Evolutionary conservation across 2,888 invertebrate genomes (phyloP).

Genomic region (Boloria euphrosyne): DNA sequence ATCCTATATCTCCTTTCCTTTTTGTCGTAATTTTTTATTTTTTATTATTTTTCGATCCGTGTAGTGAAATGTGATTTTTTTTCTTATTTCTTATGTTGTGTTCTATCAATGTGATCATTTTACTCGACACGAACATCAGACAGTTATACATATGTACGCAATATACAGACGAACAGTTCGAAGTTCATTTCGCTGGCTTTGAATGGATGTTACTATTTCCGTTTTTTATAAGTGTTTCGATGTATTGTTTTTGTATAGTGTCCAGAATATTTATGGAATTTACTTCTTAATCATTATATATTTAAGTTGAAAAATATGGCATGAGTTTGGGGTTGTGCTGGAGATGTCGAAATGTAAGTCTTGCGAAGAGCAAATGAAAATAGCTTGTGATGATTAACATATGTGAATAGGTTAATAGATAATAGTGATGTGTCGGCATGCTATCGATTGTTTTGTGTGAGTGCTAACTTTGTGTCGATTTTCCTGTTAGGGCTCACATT

Average conservation of each 20-base stretch:
- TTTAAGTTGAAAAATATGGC: slow-evolving; percentile 49
- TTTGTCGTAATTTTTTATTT: slow-evolving; percentile 60
- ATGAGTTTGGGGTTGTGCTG: slow-evolving; percentile 57
- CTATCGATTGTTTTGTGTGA: slow-evolving; percentile 78
- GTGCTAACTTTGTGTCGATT: slow-evolving; percentile 83
- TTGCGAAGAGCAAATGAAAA: slow-evolving; percentile 54
- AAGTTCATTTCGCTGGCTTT: slow-evolving; percentile 72
- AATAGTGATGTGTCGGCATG: slow-evolving; percentile 70
- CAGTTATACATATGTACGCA: slow-evolving; percentile 21
- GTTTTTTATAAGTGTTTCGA: slow-evolving; percentile 51
- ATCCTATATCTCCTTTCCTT: slow-evolving; percentile 49
- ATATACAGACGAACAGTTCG: slow-evolving; percentile 35
- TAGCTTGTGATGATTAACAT: slow-evolving; percentile 66
- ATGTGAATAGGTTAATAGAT: slow-evolving; percentile 49
- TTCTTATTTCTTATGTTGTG: slow-evolving; percentile 70
- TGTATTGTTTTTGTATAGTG: slow-evolving; percentile 45
- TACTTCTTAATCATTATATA: slow-evolving; percentile 25
- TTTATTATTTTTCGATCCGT: slow-evolving; percentile 71
- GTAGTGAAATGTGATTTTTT: slow-evolving; percentile 70
- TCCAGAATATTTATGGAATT: slow-evolving; percentile 27
- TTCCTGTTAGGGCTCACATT: slow-evolving; percentile 91
- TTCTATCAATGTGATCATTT: slow-evolving; percentile 71
- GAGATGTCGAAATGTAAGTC: slow-evolving; percentile 38
- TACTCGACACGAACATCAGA: slow-evolving; percentile 48
- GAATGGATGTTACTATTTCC: slow-evolving; percentile 65